Evolutionary conservation across 2,797 vertebrate species (phyloP), one percentile per base, ranked within the genome.

Genomic region (Pteronotus mesoamericanus): DNA sequence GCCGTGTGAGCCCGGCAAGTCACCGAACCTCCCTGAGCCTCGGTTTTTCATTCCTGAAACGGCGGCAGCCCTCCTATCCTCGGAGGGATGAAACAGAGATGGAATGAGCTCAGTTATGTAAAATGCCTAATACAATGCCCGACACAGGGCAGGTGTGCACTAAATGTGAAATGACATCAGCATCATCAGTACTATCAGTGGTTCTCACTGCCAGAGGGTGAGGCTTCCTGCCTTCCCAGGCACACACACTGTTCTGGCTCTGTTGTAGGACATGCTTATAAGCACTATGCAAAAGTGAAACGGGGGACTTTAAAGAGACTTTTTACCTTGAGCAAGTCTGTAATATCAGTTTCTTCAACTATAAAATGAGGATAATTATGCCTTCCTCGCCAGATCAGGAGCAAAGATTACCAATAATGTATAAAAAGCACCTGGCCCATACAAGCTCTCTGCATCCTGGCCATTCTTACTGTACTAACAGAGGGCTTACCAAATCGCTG

Each of bases 271-370:
- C 53, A 64, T 5, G 19, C 44, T 74, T 39, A 32, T 6, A 75
- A 59, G 86, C 61, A 75, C 15, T 14, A 39, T 64, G 59, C 16
- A 85, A 21, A 14, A 55, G 22, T 8, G 1, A 44, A 42, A 92
- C 1, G 4, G 39, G 87, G 24, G 46, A 22, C 18, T 77, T 79
- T 64, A 44, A 2, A 57, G 21, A 91, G 42, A 37, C 9, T 1
- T 59, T 94, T 96, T 72, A 42, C 57, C 89, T 72, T 77, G 55
- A 95, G 11, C 10, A 75, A 94, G 34, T 74, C 34, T 46, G 79
- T 82, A 78, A 51, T 46, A 68, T 46, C 64, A 26, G 11, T 68
- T 71, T 83, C 79, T 90, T 88, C n/a, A 61, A 19, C 5, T 48
- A 61, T 68, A 75, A 83, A 39, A 12, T 44, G 14, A 91, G 51